Conservation (phyloP, 2,888 invertebrate species). For the Oxycera nigricornis region DNA sequence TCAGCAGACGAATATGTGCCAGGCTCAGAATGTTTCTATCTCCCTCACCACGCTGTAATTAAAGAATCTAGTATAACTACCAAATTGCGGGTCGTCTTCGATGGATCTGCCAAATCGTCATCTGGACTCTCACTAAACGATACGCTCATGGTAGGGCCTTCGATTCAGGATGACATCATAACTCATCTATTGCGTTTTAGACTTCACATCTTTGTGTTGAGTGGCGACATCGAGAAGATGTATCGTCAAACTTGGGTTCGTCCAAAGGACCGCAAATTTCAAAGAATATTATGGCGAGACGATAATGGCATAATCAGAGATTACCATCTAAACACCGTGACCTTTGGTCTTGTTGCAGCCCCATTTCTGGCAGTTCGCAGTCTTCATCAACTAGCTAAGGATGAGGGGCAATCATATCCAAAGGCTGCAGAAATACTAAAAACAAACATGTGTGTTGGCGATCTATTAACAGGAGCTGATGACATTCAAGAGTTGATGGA, state of each 20-base stretch:
- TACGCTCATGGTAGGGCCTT: slow-evolving; percentile 46
- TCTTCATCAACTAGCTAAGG: slow-evolving; percentile 41
- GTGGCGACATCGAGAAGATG: slow-evolving; percentile 8
- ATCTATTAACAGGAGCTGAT: too few species aligned
- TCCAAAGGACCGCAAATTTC: not conserved
- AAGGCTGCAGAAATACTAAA: too few species aligned
- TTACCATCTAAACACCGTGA: slow-evolving; percentile 27
- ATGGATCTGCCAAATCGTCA: slow-evolving; percentile 27
- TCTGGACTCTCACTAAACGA: slow-evolving; percentile 48
- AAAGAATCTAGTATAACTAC: slow-evolving; percentile 9
- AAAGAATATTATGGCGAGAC: slow-evolving; percentile 34
- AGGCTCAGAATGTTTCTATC: not conserved
- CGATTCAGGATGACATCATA: not conserved
- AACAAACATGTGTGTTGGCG: too few species aligned
- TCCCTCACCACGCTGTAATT: slow-evolving; percentile 3
- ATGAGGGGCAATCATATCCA: too few species aligned
- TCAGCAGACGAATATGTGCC: not conserved
- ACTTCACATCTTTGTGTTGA: not conserved
- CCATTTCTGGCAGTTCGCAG: not conserved
- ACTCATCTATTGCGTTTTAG: not conserved
- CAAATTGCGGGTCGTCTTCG: slow-evolving; percentile 34
- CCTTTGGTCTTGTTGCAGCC: slow-evolving; percentile 33
- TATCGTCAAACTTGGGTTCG: not conserved
- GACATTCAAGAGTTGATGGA: too few species aligned
- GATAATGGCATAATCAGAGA: slow-evolving; percentile 26